Evolutionary conservation across 1,140 invertebrate genomes (phyloP), one percentile per base, ranked within the genome.

Genomic region (Nautilus pompilius): DNA sequence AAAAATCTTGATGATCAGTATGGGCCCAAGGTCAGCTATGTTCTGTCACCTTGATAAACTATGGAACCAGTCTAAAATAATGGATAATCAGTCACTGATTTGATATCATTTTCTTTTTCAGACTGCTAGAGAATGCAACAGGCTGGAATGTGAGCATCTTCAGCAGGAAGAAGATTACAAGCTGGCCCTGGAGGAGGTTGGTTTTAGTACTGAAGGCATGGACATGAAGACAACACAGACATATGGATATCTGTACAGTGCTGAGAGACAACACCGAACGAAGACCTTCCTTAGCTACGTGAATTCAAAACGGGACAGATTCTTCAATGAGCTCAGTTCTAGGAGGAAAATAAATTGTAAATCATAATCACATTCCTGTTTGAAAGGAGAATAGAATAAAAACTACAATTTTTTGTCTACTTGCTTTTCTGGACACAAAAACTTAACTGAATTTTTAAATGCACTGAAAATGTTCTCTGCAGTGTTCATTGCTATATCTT

Each of bases 281-380:
- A 58, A 76, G 10, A 58, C 59, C 20, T 78, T 80, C 61, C 36
- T 78, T 17, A 59, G 70, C 33, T 62, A 69, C 22, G 46, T 78
- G 30, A 30, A 78, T 46, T 8, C 45, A 5, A 70, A 72, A 67
- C 59, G 71, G 58, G 63, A 68, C 30, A 46, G 64, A 45, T 70
- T 70, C 60, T 48, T 73, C 22, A 60, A 66, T 41, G 34, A 41
- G n/a, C n/a, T n/a, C n/a, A n/a, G n/a, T n/a, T n/a, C n/a, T n/a
- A n/a, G n/a, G n/a, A n/a, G n/a, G n/a, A n/a, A n/a, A n/a, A n/a
- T n/a, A n/a, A n/a, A n/a, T n/a, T n/a, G n/a, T n/a, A n/a, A n/a
- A n/a, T n/a, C n/a, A n/a, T n/a, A n/a, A n/a, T n/a, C n/a, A n/a
- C n/a, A n/a, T n/a, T n/a, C n/a, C n/a, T n/a, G n/a, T n/a, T n/a